Conservation (phyloP, 2,797 vertebrate genomes). For the Cuniculus paca region DNA sequence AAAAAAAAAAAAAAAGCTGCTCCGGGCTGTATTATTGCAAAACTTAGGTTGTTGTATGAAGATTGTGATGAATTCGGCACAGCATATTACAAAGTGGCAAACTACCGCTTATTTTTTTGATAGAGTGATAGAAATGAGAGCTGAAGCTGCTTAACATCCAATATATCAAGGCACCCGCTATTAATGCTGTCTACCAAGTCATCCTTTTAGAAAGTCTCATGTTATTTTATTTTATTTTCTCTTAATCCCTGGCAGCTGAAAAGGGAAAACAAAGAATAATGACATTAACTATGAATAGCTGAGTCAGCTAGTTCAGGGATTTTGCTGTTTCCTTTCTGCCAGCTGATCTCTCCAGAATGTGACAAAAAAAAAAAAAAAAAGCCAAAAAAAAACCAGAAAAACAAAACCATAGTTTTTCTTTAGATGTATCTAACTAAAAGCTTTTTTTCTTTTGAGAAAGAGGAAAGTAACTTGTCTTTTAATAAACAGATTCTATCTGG, state of each 20-base stretch:
- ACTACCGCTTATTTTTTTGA: background rate
- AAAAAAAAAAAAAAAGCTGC: too few relatives aligned
- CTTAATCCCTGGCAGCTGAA: background rate
- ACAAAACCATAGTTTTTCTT: background rate
- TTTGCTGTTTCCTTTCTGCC: background rate
- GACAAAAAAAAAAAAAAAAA: background rate
- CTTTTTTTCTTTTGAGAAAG: background rate
- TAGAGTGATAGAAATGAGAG: background rate
- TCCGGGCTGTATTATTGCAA: background rate
- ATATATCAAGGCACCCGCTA: background rate
- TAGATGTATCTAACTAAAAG: background rate
- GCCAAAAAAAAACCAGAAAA: too few relatives aligned
- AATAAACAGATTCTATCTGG: background rate
- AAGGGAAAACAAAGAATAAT: background rate
- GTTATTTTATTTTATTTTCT: constrained; percentile 1
- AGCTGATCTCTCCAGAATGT: background rate
- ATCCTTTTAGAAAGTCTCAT: background rate
- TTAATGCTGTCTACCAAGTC: background rate
- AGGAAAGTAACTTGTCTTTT: background rate
- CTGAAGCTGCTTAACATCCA: background rate
- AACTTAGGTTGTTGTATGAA: background rate
- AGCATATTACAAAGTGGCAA: background rate
- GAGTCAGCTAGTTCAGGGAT: background rate
- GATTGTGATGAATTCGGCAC: background rate
- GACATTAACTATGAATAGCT: background rate